Evolutionary conservation across 1,140 invertebrate species (phyloP).

Genomic region (Lordiphosa clarofinis): DNA sequence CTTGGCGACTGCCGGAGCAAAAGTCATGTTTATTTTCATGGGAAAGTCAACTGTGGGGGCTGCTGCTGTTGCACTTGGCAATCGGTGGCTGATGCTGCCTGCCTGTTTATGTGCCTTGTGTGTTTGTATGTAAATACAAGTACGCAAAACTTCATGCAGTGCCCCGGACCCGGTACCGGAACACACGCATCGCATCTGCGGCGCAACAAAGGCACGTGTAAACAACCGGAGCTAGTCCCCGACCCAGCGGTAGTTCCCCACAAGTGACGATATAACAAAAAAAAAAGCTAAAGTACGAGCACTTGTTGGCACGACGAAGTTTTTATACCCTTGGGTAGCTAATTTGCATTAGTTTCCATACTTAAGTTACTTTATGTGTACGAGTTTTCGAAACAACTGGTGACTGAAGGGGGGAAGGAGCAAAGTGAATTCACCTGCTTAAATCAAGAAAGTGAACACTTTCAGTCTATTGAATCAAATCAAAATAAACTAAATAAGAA

Average conservation of each 20-base stretch:
- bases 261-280: constrained; percentile 62
- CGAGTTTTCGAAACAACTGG: background rate
- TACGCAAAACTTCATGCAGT: constrained; percentile 73
- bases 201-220: constrained; percentile 75
- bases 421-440: no score
- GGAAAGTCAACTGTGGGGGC: constrained; percentile 51
- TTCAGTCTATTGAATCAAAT: no score
- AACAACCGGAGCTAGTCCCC: constrained; percentile 59
- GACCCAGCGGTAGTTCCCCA: constrained; percentile 20
- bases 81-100: constrained; percentile 35
- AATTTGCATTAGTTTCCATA: constrained; percentile 14
- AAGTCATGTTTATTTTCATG: constrained; percentile 73
- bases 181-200: constrained; percentile 64
- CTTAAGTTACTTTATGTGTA: constrained; percentile 10
- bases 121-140: constrained; percentile 73
- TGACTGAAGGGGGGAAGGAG: no score
- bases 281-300: constrained; percentile 25
- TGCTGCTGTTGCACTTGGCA: constrained; percentile 51
- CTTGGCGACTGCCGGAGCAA: constrained; percentile 67
- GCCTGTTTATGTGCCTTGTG: constrained; percentile 30
- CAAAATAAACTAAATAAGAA: no score
- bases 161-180: constrained; percentile 27
- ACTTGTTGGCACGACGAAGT: constrained; percentile 53
- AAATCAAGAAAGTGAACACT: no score
- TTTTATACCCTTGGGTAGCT: constrained; percentile 37